Percentiles rank a stretch among this genome's conserved stretches.
Evolutionary conservation across 2,113 vertebrate species (phyloP).

Genomic region (Ictalurus furcatus): DNA sequence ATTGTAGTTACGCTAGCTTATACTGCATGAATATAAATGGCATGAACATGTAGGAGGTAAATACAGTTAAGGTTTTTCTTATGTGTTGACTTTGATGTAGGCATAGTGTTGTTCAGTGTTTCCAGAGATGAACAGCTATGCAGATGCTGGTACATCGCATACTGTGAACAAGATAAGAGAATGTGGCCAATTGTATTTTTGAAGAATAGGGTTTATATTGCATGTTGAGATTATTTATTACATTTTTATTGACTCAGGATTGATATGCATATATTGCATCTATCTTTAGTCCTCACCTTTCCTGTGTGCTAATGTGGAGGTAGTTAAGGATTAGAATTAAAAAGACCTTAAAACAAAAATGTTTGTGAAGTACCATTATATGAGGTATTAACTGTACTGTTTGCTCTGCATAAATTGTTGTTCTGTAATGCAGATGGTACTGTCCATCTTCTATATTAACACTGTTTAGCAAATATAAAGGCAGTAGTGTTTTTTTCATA

Average conservation of each 20-base stretch:
- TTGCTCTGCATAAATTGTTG: neutral
- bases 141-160: neutral
- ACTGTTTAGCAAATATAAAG: neutral
- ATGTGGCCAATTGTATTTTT: neutral
- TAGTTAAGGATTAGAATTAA: neutral
- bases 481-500: neutral
- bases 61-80: conserved; percentile 45
- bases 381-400: neutral
- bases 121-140: neutral
- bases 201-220: neutral
- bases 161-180: neutral
- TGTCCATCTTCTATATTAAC: neutral
- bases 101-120: conserved; percentile 28
- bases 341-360: neutral
- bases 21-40: conserved; percentile 53
- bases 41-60: conserved; percentile 31
- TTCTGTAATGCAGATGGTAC: neutral
- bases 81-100: conserved; percentile 23
- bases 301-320: neutral
- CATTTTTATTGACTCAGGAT: neutral
- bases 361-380: neutral
- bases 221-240: neutral
- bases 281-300: neutral
- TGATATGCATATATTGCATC: neutral
- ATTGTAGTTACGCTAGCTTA: conserved; percentile 38